phyloP scores from a whole-genome alignment of 2,797 vertebrate genomes.

The Tenualosa ilisha region DNA sequence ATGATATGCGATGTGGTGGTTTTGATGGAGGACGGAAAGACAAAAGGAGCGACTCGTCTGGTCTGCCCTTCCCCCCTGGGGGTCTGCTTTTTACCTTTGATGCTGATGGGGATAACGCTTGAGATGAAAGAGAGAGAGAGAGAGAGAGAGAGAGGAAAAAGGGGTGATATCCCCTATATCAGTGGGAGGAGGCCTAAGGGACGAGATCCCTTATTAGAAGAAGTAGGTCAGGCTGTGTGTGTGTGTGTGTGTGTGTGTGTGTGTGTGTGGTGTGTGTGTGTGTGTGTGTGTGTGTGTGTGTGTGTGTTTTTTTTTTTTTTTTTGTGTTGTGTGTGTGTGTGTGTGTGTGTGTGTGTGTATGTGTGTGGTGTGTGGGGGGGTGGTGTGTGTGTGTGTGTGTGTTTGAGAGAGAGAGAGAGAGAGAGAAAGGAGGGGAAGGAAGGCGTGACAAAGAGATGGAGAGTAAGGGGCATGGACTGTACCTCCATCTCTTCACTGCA shows the following conservation, averaged over 20 bases:
- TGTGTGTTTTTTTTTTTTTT: too few relatives aligned
- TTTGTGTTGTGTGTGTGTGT: constrained; percentile 30
- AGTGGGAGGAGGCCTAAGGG: constrained; percentile 42
- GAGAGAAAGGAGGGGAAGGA: not conserved
- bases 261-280: not conserved
- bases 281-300: constrained; percentile 28
- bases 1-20: not conserved
- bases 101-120: not conserved
- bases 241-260: constrained; percentile 25
- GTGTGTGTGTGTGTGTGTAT: constrained; percentile 27
- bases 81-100: not conserved
- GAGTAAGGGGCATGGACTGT: not conserved
- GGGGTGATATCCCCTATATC: not conserved
- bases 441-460: not conserved
- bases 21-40: not conserved
- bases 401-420: not conserved
- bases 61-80: not conserved
- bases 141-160: not conserved
- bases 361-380: too few relatives aligned
- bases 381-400: not conserved
- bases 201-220: constrained; percentile 43
- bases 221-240: constrained; percentile 43
- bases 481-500: not conserved
- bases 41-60: not conserved
- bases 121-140: not conserved